A percentile compares a stretch with the other conserved stretches of the same genome.
Conservation (phyloP, 2,797 vertebrate species). For the Hozukius guyotensis region DNA sequence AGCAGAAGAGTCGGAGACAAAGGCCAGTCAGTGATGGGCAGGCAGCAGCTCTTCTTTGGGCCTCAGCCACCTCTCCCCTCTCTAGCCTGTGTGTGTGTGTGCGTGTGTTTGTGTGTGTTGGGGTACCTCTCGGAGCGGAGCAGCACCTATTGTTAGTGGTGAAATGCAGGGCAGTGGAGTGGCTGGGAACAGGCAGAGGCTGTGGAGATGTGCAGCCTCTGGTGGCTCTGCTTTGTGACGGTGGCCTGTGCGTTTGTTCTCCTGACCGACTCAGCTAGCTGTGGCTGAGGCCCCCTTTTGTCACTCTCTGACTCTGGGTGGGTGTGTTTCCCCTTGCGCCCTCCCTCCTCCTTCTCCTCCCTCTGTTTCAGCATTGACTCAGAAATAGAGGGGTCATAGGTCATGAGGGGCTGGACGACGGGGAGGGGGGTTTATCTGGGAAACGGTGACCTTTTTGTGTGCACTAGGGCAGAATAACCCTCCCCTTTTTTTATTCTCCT, state of each 20-base stretch:
- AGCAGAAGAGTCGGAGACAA: constrained; percentile 69
- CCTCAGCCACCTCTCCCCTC: constrained; percentile 62
- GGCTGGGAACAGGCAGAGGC: constrained; percentile 76
- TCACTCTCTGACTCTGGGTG: constrained; percentile 72
- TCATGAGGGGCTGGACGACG: constrained; percentile 82
- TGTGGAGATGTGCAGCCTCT: constrained; percentile 70
- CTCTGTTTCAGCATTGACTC: constrained; percentile 82
- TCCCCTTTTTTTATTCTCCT: constrained; percentile 79
- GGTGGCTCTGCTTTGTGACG: constrained; percentile 72
- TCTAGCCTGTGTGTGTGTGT: constrained; percentile 17
- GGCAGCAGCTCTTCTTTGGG: constrained; percentile 67
- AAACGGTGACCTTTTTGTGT: constrained; percentile 90
- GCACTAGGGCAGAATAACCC: constrained; percentile 88
- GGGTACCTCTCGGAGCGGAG: constrained; percentile 61
- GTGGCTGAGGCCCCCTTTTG: constrained; percentile 77
- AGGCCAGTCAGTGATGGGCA: constrained; percentile 70
- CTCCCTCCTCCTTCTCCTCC: constrained; percentile 75
- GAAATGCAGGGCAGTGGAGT: constrained; percentile 64
- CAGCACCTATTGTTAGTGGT: constrained; percentile 69
- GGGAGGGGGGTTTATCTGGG: constrained; percentile 75
- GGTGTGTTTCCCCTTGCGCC: constrained; percentile 62
- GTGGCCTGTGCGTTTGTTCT: constrained; percentile 71
- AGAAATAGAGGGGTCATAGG: constrained; percentile 86
- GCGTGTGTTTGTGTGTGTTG: constrained; percentile 59
- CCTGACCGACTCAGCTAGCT: constrained; percentile 65